Base-by-base conservation (phyloP, 2,888 invertebrate species). In the Thera britannica region DNA sequence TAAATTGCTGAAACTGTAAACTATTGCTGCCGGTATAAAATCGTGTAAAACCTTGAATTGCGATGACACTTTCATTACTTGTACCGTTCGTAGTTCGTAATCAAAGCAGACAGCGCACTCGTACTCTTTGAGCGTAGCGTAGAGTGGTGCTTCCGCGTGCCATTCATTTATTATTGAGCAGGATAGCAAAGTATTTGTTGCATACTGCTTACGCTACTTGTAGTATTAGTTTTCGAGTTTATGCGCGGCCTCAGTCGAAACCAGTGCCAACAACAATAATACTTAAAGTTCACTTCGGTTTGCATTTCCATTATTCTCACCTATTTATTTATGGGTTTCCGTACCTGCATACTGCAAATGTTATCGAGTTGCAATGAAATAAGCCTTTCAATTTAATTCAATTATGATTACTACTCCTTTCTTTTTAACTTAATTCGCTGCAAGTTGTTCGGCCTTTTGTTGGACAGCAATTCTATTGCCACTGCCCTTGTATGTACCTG, bases 101-200 rank as follows among this genome's bases (percentile, higher is more conserved):
- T 85, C 83, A 84, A 76, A 78, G 79, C 77, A 83, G 84, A 78
- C 82, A 82, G 79, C 73, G 75, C 58, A 58, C 55, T 75, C 58
- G 51, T 62, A 58, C 55, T 23, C 62, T 59, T 52, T 48, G 65
- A 66, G 59, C 38, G 38, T 46, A 67, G 36, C 46, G 52, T 12
- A 7, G 46, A 36, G 52, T 8, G 12, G 51, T 69, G 70, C 77
- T 75, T 77, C 79, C 79, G 83, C 79, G 80, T 81, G 81, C 79
- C 81, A 80, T 85, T 84, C 83, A 83, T 89, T 85, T 86, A 88
- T 84, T 90, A 90, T 90, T 88, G 85, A 87, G 83, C 84, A 81
- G 80, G 72, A 79, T 78, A 80, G 83, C 83, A 83, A 77, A 79
- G 80, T 79, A 79, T 72, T 70, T 61, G 61, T 74, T 78, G 76